phyloP scores from a whole-genome alignment of 1,140 invertebrate species.

The Conopomorpha cramerella region DNA sequence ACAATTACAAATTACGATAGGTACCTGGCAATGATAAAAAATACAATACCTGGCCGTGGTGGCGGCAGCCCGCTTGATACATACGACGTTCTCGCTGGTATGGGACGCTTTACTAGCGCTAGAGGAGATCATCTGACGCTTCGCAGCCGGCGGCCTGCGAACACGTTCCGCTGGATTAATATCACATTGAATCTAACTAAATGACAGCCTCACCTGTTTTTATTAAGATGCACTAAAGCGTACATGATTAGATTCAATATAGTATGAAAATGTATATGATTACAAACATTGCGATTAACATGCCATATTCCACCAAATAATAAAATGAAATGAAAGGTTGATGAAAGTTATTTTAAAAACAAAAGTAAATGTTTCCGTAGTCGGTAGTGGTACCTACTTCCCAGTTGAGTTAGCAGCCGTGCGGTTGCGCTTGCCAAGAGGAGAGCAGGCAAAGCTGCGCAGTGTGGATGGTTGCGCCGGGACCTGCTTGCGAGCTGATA shows the following conservation, averaged over 20 bases:
- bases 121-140: constrained; percentile 39
- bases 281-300: too few species aligned
- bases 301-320: too few species aligned
- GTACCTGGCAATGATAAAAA: too few species aligned
- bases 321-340: too few species aligned
- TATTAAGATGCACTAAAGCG: constrained; percentile 2
- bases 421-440: constrained; percentile 44
- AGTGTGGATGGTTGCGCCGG: constrained; percentile 24
- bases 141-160: constrained; percentile 28
- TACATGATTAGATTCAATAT: too few species aligned
- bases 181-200: too few species aligned
- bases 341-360: too few species aligned
- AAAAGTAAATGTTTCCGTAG: constrained; percentile 24
- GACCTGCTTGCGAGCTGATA: constrained; percentile 41
- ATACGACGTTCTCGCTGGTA: constrained; percentile 24
- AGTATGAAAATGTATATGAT: too few species aligned
- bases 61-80: constrained; percentile 39
- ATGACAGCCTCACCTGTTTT: too few species aligned
- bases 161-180: too few species aligned
- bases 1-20: too few species aligned
- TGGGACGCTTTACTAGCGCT: constrained; percentile 37
- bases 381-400: too few species aligned
- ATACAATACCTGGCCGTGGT: constrained; percentile 45
- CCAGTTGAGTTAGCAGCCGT: constrained; percentile 34
- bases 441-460: constrained; percentile 35